Conservation (phyloP, 2,888 invertebrate species). For the Drosophila paranaensis region DNA sequence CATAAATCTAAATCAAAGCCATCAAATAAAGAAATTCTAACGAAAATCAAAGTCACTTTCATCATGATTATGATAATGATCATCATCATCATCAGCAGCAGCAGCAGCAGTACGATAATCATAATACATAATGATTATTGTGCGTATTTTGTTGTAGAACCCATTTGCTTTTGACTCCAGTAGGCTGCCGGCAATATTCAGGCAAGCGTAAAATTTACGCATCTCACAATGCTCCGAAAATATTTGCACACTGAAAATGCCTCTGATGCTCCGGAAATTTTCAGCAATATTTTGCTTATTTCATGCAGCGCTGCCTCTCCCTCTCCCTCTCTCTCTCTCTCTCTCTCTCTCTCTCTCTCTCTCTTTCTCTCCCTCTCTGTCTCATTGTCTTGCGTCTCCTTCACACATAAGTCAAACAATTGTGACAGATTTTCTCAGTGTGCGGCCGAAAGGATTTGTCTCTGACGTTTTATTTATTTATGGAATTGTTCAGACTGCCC, state of each 20-base stretch:
- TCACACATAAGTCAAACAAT: slow-evolving; percentile 49
- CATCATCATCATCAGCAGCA: slow-evolving; percentile 4
- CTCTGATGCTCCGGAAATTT: slow-evolving; percentile 57
- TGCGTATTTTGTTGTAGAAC: slow-evolving; percentile 25
- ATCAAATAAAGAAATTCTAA: slow-evolving; percentile 62
- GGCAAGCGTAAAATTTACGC: slow-evolving; percentile 68
- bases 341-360: too few species aligned
- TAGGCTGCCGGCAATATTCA: slow-evolving; percentile 45
- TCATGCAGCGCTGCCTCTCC: neutral
- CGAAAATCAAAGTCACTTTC: slow-evolving; percentile 71
- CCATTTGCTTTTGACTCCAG: slow-evolving; percentile 38
- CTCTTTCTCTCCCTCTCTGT: neutral
- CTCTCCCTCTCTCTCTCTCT: neutral
- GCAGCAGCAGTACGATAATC: slow-evolving; percentile 17
- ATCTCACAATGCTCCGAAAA: slow-evolving; percentile 44
- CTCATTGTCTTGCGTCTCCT: slow-evolving; percentile 2
- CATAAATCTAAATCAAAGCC: slow-evolving; percentile 71
- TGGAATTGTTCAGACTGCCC: slow-evolving; percentile 42
- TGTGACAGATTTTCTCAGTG: slow-evolving; percentile 51
- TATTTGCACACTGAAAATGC: slow-evolving; percentile 55
- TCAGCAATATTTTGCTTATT: slow-evolving; percentile 58
- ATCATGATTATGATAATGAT: slow-evolving; percentile 31
- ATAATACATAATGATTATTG: slow-evolving; percentile 35
- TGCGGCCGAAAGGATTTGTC: slow-evolving; percentile 38
- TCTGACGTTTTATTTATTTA: slow-evolving; percentile 57